Base-by-base conservation (phyloP, 2,797 vertebrate genomes). In the Chloroceryle inda region DNA sequence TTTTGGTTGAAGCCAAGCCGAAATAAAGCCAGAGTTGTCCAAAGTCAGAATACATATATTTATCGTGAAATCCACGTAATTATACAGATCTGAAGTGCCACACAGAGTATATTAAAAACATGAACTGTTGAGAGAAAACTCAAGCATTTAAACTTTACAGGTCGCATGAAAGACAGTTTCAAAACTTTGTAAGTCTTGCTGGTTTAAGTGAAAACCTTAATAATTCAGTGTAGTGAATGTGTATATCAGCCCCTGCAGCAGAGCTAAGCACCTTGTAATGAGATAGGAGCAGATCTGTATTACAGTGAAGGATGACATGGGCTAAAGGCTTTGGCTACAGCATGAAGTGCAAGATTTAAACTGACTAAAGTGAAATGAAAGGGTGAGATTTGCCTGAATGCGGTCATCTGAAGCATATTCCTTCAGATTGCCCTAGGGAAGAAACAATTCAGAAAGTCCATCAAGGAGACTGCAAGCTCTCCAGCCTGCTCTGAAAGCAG, bases 331-430 rank as follows among this genome's bases (percentile, higher is more conserved):
- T 63, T 67, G 88, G 85, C 96, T 91, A 47, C 76, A 69, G 91
- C 76, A 40, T 33, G 23, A 95, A 82, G 63, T 37, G 88, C 42
- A 88, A 95, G 93, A 93, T 92, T 95, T 94, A 94, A 95, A 94
- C 77, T 86, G 89, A 86, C 89, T 92, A 17, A 79, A 89, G 89
- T 64, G 85, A 94, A 95, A 86, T 1, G 35, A 74, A 88, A 90
- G 90, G 83, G 80, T 79, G 80, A 94, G 85, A 83, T 82, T 61
- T 93, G 80, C 85, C 64, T 50, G 59, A 95, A 67, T 6, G 63
- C 1, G 2, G 89, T 87, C 91, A 89, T 59, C 89, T 86, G 80
- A 94, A 69, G 83, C 37, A 38, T 47, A 73, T 61, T 88, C 85
- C 80, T 75, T 71, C 59, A 63, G 79, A 76, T 8, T 81, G 91